phyloP scores from a whole-genome alignment of 2,888 invertebrate genomes.

The Noctua janthina region DNA sequence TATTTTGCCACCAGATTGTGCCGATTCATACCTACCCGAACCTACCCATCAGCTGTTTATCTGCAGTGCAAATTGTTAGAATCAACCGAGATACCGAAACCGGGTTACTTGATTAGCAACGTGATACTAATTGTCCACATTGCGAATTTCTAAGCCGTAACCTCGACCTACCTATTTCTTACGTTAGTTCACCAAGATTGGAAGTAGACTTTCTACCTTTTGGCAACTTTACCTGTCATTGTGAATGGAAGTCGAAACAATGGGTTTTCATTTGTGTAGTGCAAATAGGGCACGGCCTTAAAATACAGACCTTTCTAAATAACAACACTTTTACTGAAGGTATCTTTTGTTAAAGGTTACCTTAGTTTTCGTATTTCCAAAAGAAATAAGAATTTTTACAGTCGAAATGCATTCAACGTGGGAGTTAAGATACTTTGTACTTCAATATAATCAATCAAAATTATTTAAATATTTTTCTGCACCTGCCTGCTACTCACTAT shows the following conservation, averaged over 20 bases:
- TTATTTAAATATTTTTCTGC: slow-evolving; percentile 3
- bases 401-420: neutral
- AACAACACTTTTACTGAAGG: slow-evolving; percentile 16
- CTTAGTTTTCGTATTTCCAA: neutral
- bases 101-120: slow-evolving; percentile 24
- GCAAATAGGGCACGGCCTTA: slow-evolving; percentile 44
- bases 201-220: slow-evolving; percentile 53
- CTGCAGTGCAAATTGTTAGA: slow-evolving; percentile 27
- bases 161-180: slow-evolving; percentile 25
- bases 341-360: neutral
- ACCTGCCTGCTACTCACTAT: neutral
- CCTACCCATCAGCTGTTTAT: slow-evolving; percentile 10
- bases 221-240: slow-evolving; percentile 60
- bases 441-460: slow-evolving; percentile 6
- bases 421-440: neutral
- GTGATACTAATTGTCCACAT: slow-evolving; percentile 12
- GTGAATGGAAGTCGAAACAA: slow-evolving; percentile 54
- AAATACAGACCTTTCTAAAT: slow-evolving; percentile 27
- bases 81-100: slow-evolving; percentile 10
- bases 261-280: slow-evolving; percentile 47
- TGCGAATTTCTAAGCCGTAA: slow-evolving; percentile 12
- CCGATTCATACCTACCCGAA: neutral
- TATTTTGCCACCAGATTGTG: neutral
- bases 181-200: slow-evolving; percentile 27
- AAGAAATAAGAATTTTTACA: neutral